These are phyloP conservation scores for Enhydra lutris DNA, from an alignment of 2,113 vertebrate genomes.

Conservation along the genomic window DNA sequence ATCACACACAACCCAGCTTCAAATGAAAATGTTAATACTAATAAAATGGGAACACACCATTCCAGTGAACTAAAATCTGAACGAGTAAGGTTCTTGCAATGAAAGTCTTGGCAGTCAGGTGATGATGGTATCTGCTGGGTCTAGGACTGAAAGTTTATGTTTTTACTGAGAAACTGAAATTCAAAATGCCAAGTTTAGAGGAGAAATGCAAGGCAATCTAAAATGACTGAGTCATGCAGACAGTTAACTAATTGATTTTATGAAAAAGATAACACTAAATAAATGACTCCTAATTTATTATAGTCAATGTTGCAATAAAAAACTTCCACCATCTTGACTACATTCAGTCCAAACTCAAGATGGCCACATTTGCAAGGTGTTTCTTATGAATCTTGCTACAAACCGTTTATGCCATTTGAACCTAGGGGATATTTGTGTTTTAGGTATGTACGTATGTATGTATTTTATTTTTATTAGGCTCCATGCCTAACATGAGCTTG, in stretches of 20 bases:
- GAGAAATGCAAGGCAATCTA: neutral
- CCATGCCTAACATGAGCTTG: neutral
- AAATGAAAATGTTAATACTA: neutral
- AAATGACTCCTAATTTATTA: neutral
- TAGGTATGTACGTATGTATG: conserved; percentile 16
- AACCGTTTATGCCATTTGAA: neutral
- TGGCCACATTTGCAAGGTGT: neutral
- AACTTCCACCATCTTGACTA: neutral
- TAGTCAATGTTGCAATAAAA: neutral
- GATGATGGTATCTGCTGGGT: neutral
- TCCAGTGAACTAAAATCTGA: neutral
- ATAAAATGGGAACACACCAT: neutral
- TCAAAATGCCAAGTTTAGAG: neutral
- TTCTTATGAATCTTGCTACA: neutral
- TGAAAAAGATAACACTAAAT: neutral
- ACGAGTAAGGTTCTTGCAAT: neutral
- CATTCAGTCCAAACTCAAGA: neutral
- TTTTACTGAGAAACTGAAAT: conserved; percentile 33
- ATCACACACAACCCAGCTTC: neutral
- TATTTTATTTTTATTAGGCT: neutral
- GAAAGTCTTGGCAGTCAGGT: neutral
- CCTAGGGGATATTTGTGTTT: neutral
- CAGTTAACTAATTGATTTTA: neutral
- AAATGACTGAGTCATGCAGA: neutral
- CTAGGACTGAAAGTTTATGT: neutral